These are phyloP conservation scores for Rhyacophila evoluta DNA, from an alignment of 2,888 invertebrate genomes.

Conservation along the genomic window DNA sequence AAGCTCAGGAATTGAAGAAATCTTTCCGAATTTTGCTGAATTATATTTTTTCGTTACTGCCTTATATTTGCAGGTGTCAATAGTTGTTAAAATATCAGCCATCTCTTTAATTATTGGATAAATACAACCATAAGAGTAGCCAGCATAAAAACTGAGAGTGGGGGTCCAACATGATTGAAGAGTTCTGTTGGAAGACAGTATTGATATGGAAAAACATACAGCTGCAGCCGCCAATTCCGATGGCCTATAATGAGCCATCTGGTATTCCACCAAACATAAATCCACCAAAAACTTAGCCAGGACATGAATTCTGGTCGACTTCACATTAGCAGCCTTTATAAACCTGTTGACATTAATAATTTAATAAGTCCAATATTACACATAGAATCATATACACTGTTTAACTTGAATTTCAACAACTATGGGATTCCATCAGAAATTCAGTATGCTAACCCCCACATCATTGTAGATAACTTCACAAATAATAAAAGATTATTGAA, in stretches of 20 bases:
- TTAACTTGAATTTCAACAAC: too few relatives aligned
- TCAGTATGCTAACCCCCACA: too few relatives aligned
- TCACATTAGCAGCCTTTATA: conserved; percentile 73
- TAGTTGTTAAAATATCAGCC: conserved; percentile 76
- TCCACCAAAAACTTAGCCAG: conserved; percentile 94
- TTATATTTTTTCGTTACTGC: conserved; percentile 79
- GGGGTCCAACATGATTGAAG: conserved; percentile 73
- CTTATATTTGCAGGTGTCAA: conserved; percentile 78
- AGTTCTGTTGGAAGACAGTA: conserved; percentile 64
- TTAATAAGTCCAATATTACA: too few relatives aligned
- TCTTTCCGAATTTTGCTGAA: conserved; percentile 71
- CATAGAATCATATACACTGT: too few relatives aligned
- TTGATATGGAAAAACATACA: conserved; percentile 76
- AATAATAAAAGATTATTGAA: too few relatives aligned
- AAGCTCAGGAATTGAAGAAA: conserved; percentile 72
- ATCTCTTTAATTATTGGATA: conserved; percentile 77
- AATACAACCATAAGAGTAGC: conserved; percentile 78
- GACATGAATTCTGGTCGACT: conserved; percentile 73
- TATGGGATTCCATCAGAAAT: too few relatives aligned
- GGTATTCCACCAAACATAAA: conserved; percentile 83
- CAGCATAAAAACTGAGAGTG: conserved; percentile 81
- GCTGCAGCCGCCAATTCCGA: conserved; percentile 88
- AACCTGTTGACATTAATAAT: conserved; percentile 69
- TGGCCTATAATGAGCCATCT: conserved; percentile 81
- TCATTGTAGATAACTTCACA: too few relatives aligned